Base-by-base conservation (phyloP, 1,140 invertebrate genomes). In the Lepidostoma basale region DNA sequence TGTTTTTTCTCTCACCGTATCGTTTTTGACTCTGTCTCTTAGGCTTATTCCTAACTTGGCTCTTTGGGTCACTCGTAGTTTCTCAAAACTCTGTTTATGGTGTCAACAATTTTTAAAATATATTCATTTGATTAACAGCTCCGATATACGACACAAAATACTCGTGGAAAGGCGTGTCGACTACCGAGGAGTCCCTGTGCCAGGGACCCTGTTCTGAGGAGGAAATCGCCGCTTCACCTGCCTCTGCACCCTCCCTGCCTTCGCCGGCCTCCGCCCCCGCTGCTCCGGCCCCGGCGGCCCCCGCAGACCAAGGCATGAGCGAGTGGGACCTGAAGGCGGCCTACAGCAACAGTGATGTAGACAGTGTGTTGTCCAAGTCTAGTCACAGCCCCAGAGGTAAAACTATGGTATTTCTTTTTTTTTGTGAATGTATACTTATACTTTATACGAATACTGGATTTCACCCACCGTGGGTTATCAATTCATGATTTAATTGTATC, bases 281-380 rank as follows among this genome's bases (percentile, higher is more conserved):
- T 26, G 40, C 66, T 9, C 47, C 44, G 39, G 45, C 58, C 3
- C 42, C 47, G 9, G 44, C 66, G 36, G 56, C 56, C 12, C 18
- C 54, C 1, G 23, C 47, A 5, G 66, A 72, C 58, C 33, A 23
- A 3, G 59, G 58, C 23, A 70, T 71, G 58, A 67, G 64, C 39
- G 62, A 68, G 62, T 72, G 70, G 70, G 67, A 68, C 18, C 33
- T 67, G 20, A 67, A 65, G 56, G n/a, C 47, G 56, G 30, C 62
- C 3, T 66, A 67, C 40, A 67, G 44, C 28, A 42, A 36, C 25
- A 67, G 54, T 0, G 67, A 69, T 25, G 40, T 62, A 9, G 59
- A 63, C 12, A 69, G 63, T 42, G 45, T 73, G 6, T 63, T 72
- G 1, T 69, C 71, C 28, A 69, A 69, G 52, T 36, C 63, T 28